Conservation (phyloP, 1,140 invertebrate genomes). For the Pseudomyrmex dendroicus region DNA sequence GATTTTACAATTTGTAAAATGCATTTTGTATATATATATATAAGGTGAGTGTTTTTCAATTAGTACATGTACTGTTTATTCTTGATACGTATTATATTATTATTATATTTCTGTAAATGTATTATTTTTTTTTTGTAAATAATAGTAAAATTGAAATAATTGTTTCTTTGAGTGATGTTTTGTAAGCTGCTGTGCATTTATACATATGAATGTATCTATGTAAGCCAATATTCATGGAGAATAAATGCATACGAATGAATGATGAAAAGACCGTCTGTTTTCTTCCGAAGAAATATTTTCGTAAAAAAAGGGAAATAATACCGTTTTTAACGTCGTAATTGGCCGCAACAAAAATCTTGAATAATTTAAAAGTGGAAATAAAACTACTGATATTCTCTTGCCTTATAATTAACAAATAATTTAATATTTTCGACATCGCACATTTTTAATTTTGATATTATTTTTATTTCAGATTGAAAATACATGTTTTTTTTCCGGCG, state of each 20-base stretch:
- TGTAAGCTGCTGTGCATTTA: conserved; percentile 33
- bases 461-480: neutral
- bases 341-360: too few relatives aligned
- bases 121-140: conserved; percentile 53
- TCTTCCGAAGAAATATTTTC: neutral
- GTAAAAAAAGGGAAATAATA: too few relatives aligned
- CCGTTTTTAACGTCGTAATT: too few relatives aligned
- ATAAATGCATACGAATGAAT: neutral
- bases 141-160: conserved; percentile 4
- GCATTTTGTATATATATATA: neutral
- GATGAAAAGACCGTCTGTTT: conserved; percentile 17
- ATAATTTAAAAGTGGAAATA: too few relatives aligned
- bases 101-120: conserved; percentile 37
- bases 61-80: neutral
- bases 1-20: neutral
- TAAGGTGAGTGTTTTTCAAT: conserved; percentile 20
- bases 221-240: conserved; percentile 12
- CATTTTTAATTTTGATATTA: neutral
- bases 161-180: conserved; percentile 9
- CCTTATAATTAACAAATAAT: too few relatives aligned
- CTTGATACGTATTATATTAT: neutral
- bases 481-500: neutral
- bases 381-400: too few relatives aligned
- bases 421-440: too few relatives aligned
- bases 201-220: conserved; percentile 11